Conservation (phyloP, 92 coral and sea anemone species). For the Zoanthus sansibaricus region DNA sequence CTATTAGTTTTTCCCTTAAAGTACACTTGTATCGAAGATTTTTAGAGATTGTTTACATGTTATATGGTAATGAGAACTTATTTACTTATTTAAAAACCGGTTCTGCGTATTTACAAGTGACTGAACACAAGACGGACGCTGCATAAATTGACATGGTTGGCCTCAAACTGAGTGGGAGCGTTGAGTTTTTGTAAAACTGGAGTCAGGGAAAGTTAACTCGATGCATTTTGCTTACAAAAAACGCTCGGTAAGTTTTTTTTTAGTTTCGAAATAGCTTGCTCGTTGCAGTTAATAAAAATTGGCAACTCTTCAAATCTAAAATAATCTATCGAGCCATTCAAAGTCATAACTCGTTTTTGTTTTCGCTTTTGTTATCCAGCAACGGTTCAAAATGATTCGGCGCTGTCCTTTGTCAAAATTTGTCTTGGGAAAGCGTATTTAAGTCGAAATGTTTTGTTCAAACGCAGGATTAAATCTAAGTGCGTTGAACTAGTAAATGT, state of each 20-base stretch:
- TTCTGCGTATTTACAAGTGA: constrained; percentile 24
- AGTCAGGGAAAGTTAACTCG: neutral
- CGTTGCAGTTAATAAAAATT: neutral
- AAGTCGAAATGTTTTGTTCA: neutral
- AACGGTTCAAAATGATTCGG: constrained; percentile 2
- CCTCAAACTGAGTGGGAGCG: constrained; percentile 34
- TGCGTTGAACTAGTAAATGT: neutral
- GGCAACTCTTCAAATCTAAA: neutral
- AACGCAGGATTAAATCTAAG: neutral
- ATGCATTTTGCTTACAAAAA: neutral
- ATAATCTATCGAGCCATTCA: neutral
- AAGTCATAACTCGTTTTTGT: neutral
- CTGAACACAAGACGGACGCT: constrained; percentile 32
- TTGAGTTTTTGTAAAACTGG: neutral
- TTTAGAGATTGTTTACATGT: constrained; percentile 33
- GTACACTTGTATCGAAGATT: neutral
- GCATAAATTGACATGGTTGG: constrained; percentile 27
- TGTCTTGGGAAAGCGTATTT: neutral
- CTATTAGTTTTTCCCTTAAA: neutral
- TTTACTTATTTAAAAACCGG: constrained; percentile 11
- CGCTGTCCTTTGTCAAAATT: neutral
- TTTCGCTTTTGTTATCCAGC: constrained; percentile 23
- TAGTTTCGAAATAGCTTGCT: neutral
- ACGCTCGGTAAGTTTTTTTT: constrained; percentile 8
- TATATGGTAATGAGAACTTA: constrained; percentile 41